Percentiles rank a stretch among this genome's conserved stretches.
phyloP scores from a whole-genome alignment of 2,888 invertebrate genomes.

The Sesia bembeciformis region DNA sequence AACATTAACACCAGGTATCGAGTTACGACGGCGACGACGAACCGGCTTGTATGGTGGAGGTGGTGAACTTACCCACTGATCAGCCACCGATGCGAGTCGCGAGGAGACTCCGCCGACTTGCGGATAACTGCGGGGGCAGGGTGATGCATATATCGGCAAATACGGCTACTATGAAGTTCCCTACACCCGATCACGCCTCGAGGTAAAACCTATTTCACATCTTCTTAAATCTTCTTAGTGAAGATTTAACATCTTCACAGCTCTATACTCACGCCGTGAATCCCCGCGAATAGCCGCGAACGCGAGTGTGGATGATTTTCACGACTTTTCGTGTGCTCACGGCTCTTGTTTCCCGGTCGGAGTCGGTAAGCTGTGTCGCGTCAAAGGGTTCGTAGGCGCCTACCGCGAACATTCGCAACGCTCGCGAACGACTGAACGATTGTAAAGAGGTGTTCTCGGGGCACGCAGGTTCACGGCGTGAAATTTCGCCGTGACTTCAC shows the following conservation, averaged over 20 bases:
- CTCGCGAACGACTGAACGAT: too few species aligned
- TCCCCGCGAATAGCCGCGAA: too few species aligned
- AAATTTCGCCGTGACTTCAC: too few species aligned
- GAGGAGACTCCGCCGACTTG: conserved; percentile 78
- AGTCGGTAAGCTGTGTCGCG: too few species aligned
- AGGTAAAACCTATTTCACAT: conserved; percentile 62
- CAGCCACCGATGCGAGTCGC: conserved; percentile 73
- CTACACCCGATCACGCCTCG: conserved; percentile 79
- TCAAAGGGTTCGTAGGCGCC: too few species aligned
- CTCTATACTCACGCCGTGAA: too few species aligned
- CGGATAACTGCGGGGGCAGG: conserved; percentile 87
- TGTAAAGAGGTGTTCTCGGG: too few species aligned
- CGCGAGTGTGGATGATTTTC: too few species aligned
- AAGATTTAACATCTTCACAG: neutral
- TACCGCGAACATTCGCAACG: too few species aligned
- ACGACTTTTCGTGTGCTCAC: too few species aligned
- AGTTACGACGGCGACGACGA: conserved; percentile 24
- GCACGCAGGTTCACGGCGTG: too few species aligned
- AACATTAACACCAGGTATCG: neutral
- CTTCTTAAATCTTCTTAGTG: neutral
- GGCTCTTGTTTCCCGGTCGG: too few species aligned
- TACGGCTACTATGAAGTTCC: conserved; percentile 80
- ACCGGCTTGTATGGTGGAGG: conserved; percentile 75
- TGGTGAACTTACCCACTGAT: conserved; percentile 79
- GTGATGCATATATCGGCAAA: conserved; percentile 77